Evolutionary conservation across 2,888 invertebrate species (phyloP).

Genomic region (Eupithecia tripunctaria): DNA sequence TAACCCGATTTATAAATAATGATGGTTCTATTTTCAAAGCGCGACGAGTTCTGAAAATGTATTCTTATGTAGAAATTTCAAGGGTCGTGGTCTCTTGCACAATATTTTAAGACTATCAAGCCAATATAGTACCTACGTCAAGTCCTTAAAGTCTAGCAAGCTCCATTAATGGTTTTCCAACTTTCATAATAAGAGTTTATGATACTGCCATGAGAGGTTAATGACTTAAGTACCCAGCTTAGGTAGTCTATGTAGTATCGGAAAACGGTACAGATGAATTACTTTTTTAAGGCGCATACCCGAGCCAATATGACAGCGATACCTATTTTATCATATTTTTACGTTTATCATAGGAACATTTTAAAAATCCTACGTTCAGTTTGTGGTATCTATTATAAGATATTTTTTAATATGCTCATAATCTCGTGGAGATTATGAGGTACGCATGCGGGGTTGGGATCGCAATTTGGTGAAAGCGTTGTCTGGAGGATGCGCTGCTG

Average conservation of each 20-base stretch:
- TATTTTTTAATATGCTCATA: no score
- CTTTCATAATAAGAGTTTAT: constrained; percentile 58
- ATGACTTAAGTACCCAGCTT: constrained; percentile 42
- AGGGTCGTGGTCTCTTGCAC: not conserved
- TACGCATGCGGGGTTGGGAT: no score
- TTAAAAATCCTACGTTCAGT: no score
- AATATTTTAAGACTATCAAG: constrained; percentile 49
- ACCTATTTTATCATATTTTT: no score
- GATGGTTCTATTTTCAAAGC: not conserved
- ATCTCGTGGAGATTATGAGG: no score
- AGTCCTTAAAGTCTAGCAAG: constrained; percentile 16
- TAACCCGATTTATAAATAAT: no score
- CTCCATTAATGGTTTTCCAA: constrained; percentile 52
- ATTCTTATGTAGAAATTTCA: not conserved
- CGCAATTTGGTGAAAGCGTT: no score
- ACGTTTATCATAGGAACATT: not conserved
- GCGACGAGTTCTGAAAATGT: not conserved
- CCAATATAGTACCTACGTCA: no score
- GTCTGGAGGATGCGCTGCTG: no score
- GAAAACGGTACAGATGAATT: constrained; percentile 15
- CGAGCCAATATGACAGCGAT: no score
- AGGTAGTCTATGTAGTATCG: constrained; percentile 13
- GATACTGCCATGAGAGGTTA: constrained; percentile 49
- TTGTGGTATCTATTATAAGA: no score
- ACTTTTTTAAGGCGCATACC: not conserved